These are phyloP conservation scores for Gobio occitaniae DNA, from an alignment of 2,797 vertebrate genomes.

Conservation along the genomic window DNA sequence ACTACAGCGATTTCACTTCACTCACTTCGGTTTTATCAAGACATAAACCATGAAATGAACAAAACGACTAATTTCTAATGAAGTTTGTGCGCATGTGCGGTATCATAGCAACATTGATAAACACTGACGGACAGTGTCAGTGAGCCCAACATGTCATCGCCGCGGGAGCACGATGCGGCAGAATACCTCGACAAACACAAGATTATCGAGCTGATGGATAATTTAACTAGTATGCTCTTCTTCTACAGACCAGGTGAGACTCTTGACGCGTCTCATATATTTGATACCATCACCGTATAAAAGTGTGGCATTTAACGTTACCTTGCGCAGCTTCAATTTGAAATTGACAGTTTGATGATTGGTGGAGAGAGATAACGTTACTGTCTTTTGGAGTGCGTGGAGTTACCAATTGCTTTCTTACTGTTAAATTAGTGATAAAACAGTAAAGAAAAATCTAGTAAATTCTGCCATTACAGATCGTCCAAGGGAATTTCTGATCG, in stretches of 20 bases:
- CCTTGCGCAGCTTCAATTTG: not conserved
- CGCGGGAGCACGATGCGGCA: slow-evolving; percentile 66
- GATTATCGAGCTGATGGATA: slow-evolving; percentile 72
- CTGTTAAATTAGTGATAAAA: not conserved
- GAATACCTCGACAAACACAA: slow-evolving; percentile 75
- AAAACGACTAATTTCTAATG: no score
- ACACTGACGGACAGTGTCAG: slow-evolving; percentile 28
- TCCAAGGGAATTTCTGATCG: slow-evolving; percentile 73
- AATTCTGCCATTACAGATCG: slow-evolving; percentile 65
- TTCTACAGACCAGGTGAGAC: slow-evolving; percentile 77
- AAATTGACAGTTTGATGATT: not conserved
- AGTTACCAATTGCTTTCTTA: not conserved
- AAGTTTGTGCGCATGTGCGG: slow-evolving; percentile 44
- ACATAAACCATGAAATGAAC: no score
- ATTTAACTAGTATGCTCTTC: slow-evolving; percentile 75
- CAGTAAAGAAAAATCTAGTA: not conserved
- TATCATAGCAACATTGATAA: slow-evolving; percentile 75
- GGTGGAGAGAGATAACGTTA: not conserved
- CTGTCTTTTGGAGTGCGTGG: not conserved
- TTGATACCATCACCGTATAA: not conserved
- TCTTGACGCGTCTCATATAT: not conserved
- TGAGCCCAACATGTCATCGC: slow-evolving; percentile 66
- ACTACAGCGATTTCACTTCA: not conserved
- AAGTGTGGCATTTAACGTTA: not conserved
- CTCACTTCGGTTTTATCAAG: not conserved